Evolutionary conservation across 2,797 vertebrate genomes (phyloP).

Genomic region (Labeo calbasu): DNA sequence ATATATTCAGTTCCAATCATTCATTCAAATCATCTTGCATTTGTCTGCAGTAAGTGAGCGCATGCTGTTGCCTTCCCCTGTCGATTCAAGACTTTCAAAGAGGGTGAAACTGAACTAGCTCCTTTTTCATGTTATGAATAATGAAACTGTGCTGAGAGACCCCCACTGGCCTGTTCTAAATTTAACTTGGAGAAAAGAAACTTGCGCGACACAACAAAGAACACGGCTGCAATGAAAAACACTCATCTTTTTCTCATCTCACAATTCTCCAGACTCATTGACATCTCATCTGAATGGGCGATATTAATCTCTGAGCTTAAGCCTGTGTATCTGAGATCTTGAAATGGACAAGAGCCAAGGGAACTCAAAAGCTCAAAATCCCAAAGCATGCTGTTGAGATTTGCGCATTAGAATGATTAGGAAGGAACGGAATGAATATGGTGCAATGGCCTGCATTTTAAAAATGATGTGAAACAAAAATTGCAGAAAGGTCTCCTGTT

Average conservation of each 20-base stretch:
- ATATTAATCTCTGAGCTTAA: slow-evolving; percentile 19
- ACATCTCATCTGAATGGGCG: slow-evolving; percentile 8
- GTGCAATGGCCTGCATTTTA: background rate
- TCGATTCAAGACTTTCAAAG: slow-evolving; percentile 38
- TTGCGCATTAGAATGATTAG: slow-evolving; percentile 1
- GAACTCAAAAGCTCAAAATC: slow-evolving; percentile 30
- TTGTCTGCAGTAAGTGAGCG: background rate
- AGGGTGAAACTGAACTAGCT: slow-evolving; percentile 72
- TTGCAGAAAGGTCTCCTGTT: background rate
- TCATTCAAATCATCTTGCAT: background rate
- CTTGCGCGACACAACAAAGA: slow-evolving; percentile 56
- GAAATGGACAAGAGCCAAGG: slow-evolving; percentile 1
- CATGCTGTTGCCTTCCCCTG: slow-evolving; percentile 14
- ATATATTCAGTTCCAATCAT: background rate
- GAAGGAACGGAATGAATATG: background rate
- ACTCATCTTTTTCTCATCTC: slow-evolving; percentile 14
- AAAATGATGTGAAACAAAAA: background rate
- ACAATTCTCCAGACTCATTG: background rate
- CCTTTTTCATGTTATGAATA: slow-evolving; percentile 77
- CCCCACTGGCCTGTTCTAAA: slow-evolving; percentile 65
- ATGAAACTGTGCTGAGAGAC: slow-evolving; percentile 70
- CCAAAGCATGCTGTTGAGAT: slow-evolving; percentile 24
- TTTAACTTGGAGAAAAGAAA: slow-evolving; percentile 63
- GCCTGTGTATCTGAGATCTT: background rate
- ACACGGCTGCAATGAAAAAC: slow-evolving; percentile 14